phyloP scores from a whole-genome alignment of 2,113 vertebrate species.

The Elephas maximus region DNA sequence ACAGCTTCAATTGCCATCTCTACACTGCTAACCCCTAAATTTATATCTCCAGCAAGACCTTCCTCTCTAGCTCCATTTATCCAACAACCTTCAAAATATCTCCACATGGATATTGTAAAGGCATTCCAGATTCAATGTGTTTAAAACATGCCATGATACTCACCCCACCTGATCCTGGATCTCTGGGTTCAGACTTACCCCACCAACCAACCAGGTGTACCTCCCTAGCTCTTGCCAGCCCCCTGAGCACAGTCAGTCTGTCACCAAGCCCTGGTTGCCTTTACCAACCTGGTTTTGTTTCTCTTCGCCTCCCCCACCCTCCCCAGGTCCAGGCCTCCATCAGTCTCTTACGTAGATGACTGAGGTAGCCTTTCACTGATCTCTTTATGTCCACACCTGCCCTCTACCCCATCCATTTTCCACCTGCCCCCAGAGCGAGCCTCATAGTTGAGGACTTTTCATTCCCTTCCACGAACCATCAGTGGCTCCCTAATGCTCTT shows the following conservation, averaged over 20 bases:
- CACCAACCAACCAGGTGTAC: neutral
- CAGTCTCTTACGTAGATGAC: neutral
- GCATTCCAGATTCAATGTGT: neutral
- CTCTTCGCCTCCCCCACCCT: neutral
- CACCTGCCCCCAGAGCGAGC: neutral
- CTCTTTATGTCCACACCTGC: neutral
- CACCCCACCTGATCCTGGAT: rapidly evolving
- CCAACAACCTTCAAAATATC: neutral
- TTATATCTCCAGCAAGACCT: neutral
- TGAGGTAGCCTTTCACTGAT: neutral
- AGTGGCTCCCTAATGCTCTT: neutral
- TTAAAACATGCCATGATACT: rapidly evolving
- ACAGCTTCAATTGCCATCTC: neutral
- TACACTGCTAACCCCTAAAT: neutral
- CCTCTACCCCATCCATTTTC: neutral
- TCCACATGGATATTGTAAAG: neutral
- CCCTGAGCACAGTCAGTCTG: rapidly evolving
- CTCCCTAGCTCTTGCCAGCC: no score
- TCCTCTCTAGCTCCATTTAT: neutral
- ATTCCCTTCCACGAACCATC: neutral
- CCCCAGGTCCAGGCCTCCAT: neutral
- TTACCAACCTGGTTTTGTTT: neutral
- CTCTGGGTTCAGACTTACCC: neutral
- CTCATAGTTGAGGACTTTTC: neutral
- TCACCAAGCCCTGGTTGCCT: neutral